Evolutionary conservation across 2,888 invertebrate genomes (phyloP).

Genomic region (Candidula unifasciata): DNA sequence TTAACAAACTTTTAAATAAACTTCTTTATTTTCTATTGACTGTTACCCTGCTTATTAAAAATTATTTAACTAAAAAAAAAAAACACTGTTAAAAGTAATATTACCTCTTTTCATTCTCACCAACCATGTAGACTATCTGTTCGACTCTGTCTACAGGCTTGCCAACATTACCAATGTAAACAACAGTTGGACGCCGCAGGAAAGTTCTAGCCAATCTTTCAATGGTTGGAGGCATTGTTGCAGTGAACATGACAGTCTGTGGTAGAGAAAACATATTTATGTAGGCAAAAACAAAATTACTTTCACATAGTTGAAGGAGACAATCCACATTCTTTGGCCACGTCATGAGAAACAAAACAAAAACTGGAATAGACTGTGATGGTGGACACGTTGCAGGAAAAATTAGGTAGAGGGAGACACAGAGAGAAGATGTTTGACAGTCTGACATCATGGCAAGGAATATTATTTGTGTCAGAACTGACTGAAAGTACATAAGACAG

Average conservation of each 20-base stretch:
- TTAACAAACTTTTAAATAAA: too few relatives aligned
- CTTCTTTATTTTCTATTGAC: background rate
- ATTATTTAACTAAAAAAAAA: background rate
- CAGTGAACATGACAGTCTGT: constrained; percentile 99
- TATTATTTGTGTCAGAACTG: too few relatives aligned
- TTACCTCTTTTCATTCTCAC: constrained; percentile 93
- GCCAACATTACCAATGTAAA: constrained; percentile 96
- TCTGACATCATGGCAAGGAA: too few relatives aligned
- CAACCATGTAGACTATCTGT: constrained; percentile 96
- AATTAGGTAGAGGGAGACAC: too few relatives aligned
- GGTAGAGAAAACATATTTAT: background rate
- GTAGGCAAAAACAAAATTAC: too few relatives aligned
- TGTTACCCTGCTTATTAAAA: background rate
- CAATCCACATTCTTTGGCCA: too few relatives aligned
- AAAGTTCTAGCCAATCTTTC: constrained; percentile 96
- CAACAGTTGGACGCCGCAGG: constrained; percentile 95
- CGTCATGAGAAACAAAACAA: too few relatives aligned
- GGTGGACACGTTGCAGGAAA: too few relatives aligned
- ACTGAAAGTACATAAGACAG: too few relatives aligned
- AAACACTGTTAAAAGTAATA: background rate
- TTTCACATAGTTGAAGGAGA: too few relatives aligned
- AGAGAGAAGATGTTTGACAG: too few relatives aligned
- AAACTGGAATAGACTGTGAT: too few relatives aligned
- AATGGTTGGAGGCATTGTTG: constrained; percentile 99
- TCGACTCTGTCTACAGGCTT: constrained; percentile 98